Evolutionary conservation across 2,113 vertebrate species (phyloP).

Genomic region (Choloepus hoffmanni): DNA sequence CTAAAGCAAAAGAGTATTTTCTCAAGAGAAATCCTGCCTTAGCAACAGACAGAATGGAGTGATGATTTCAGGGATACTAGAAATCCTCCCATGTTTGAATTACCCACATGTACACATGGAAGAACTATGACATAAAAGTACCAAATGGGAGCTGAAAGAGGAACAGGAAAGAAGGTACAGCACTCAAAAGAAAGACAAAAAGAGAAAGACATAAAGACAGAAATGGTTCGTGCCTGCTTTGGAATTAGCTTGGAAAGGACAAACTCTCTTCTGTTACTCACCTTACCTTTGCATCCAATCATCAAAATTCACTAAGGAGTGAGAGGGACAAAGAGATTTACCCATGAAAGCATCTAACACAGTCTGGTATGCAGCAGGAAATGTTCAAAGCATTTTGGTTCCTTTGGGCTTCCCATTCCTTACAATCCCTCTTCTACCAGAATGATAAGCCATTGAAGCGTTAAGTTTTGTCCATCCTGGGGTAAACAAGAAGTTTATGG

Average conservation of each 20-base stretch:
- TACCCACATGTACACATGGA: background rate
- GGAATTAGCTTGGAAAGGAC: background rate
- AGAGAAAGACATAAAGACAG: background rate
- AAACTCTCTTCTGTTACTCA: background rate
- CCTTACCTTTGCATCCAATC: slow-evolving; percentile 22
- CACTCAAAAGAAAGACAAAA: too few relatives aligned
- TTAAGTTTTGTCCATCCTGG: slow-evolving; percentile 38
- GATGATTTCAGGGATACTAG: background rate
- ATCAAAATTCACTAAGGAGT: slow-evolving; percentile 23
- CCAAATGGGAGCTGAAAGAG: too few relatives aligned
- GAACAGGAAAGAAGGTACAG: too few relatives aligned
- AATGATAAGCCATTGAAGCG: slow-evolving; percentile 1
- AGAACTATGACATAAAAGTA: background rate
- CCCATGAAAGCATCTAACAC: background rate
- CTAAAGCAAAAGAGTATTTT: background rate
- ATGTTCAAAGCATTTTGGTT: background rate
- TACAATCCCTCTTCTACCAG: background rate
- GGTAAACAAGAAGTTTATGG: background rate
- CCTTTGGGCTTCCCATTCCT: background rate
- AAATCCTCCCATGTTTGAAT: background rate
- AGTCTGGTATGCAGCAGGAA: background rate
- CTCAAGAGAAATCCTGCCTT: background rate
- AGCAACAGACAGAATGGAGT: background rate
- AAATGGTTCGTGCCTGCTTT: background rate
- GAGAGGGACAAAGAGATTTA: background rate